A percentile compares a stretch with the other conserved stretches of the same genome.
Conservation (phyloP, 2,113 vertebrate genomes). For the Phylloscopus whistleri region DNA sequence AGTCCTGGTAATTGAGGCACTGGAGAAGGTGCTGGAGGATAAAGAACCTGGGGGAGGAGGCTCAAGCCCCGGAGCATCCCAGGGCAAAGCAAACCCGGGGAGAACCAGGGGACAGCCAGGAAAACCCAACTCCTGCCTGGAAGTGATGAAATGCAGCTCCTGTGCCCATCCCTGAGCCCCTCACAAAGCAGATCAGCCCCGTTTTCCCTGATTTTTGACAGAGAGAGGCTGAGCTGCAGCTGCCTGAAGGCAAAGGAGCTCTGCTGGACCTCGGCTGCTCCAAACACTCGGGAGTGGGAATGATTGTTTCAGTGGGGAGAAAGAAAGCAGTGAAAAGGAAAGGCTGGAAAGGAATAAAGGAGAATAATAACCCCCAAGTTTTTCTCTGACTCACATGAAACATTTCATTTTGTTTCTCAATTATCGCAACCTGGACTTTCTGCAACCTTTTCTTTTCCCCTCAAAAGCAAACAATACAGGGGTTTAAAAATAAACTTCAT, state of each 20-base stretch:
- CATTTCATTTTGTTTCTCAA: background rate
- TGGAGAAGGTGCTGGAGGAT: background rate
- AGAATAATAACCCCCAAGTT: background rate
- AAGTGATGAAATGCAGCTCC: rapidly evolving
- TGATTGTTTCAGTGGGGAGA: background rate
- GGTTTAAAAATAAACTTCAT: background rate
- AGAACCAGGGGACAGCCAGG: rapidly evolving
- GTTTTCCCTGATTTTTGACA: rapidly evolving
- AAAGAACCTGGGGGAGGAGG: background rate
- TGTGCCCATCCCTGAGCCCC: background rate
- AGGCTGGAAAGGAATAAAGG: background rate
- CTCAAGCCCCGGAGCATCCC: rapidly evolving
- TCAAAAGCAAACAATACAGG: background rate
- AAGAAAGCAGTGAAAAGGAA: background rate
- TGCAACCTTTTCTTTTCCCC: background rate
- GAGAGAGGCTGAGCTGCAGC: background rate
- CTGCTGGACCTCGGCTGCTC: background rate
- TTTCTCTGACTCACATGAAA: background rate
- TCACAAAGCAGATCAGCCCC: background rate
- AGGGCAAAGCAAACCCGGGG: background rate
- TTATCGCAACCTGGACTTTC: background rate
- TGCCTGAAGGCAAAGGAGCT: background rate
- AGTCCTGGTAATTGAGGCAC: background rate
- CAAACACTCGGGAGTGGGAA: background rate
- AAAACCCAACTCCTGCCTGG: rapidly evolving